phyloP scores from a whole-genome alignment of 2,797 vertebrate species.

The Oreochromis mossambicus region DNA sequence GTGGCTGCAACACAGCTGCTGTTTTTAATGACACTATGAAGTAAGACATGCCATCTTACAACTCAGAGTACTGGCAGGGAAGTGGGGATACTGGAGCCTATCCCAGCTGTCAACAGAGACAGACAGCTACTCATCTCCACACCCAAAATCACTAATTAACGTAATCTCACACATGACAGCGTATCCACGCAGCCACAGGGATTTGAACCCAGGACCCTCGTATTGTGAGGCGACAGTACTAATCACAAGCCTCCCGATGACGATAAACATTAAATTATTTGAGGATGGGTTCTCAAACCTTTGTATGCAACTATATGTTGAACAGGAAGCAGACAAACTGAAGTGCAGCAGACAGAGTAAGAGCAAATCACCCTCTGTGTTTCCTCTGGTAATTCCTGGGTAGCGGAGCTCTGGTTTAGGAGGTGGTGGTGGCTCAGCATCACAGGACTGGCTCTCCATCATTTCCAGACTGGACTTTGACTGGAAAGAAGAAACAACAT shows the following conservation, averaged over 20 bases:
- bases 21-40: not conserved
- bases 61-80: not conserved
- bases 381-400: constrained; percentile 70
- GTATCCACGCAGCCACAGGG: not conserved
- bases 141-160: not conserved
- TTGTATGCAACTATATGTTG: not conserved
- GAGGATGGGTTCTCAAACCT: not conserved
- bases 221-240: not conserved
- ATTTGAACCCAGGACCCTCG: not conserved
- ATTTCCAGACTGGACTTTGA: constrained; percentile 95
- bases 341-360: not conserved
- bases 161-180: not conserved
- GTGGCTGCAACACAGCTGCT: not conserved
- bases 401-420: constrained; percentile 94
- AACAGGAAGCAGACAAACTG: not conserved
- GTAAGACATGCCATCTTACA: not conserved
- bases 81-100: not conserved
- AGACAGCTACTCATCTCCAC: not conserved
- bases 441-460: constrained; percentile 96
- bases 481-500: constrained; percentile 53
- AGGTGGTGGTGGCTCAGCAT: constrained; percentile 91
- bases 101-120: not conserved
- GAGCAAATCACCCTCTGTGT: constrained; percentile 66
- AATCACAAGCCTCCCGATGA: not conserved
- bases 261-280: not conserved